Evolutionary conservation across 2,797 vertebrate species (phyloP), one percentile per base, ranked within the genome.

Genomic region (Naso thynnoides): DNA sequence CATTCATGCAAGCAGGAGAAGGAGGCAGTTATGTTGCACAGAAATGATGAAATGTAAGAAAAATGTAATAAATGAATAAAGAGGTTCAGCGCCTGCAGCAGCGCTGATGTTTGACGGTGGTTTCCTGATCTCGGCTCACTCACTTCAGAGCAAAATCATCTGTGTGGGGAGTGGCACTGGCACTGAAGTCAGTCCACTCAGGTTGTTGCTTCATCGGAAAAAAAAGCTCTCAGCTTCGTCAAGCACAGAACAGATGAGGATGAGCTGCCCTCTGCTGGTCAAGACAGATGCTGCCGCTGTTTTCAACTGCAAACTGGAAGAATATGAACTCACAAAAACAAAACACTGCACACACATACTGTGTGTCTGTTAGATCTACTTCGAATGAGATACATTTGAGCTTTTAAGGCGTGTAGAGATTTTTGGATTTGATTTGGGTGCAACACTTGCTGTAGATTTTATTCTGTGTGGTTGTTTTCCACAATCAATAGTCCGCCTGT

Each of bases 251-350:
- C 55, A 36, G 64, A 76, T 76, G 72, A 79, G 71, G 82, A 76
- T 82, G 45, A 91, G 90, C 88, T 91, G 91, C 62, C 91, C 89
- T 93, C 95, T 94, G 88, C 85, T 90, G 93, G 90, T 15, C 1
- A 0, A 16, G 8, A 26, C 19, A 18, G 63, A 58, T 53, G 66
- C 39, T 88, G 70, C 90, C 86, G 73, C 45, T 54, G 1, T 1
- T 44, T 63, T 3, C 2, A 5, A 23, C 33, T n/a, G 11, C 47
- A 31, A 47, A 19, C 0, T 5, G 15, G 11, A 23, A 14, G 2
- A 15, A 54, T 1, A 54, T 39, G 19, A 54, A 44, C 1, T 54
- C 14, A 19, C 3, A 8, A 47, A 63, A 48, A 49, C 5, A 15
- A 2, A 24, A 47, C 50, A 49, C 1, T 48, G 23, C 60, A 59